Conservation (phyloP, 23 tunicate genomes). For the Trididemnum clinides region DNA sequence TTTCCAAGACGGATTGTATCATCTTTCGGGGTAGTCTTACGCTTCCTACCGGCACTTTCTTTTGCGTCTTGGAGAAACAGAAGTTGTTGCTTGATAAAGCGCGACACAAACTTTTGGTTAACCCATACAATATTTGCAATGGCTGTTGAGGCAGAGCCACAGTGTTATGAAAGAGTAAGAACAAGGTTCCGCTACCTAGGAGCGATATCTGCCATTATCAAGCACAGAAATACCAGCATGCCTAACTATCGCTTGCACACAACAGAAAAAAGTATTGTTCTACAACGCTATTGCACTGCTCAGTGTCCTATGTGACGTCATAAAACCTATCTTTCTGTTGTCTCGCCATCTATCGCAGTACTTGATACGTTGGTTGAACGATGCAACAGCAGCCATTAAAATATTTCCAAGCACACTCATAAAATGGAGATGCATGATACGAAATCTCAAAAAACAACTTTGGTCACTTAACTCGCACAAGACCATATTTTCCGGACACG, state of each 20-base stretch:
- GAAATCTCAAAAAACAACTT: no score
- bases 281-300: neutral
- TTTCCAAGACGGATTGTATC: no score
- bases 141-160: neutral
- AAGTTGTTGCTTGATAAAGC: neutral
- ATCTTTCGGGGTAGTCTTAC: neutral
- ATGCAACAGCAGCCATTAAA: neutral
- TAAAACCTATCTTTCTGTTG: slow-evolving; percentile 7
- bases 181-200: neutral
- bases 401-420: no score
- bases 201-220: neutral
- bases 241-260: no score
- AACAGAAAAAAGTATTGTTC: neutral
- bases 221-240: neutral
- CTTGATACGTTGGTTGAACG: neutral
- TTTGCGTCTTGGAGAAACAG: neutral
- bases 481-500: no score
- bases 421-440: no score
- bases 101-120: neutral
- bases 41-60: neutral
- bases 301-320: neutral
- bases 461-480: no score
- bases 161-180: neutral
- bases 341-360: neutral
- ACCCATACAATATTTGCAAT: neutral